These are phyloP conservation scores for Drosophila bocqueti DNA, from an alignment of 1,140 invertebrate genomes.

Conservation along the genomic window DNA sequence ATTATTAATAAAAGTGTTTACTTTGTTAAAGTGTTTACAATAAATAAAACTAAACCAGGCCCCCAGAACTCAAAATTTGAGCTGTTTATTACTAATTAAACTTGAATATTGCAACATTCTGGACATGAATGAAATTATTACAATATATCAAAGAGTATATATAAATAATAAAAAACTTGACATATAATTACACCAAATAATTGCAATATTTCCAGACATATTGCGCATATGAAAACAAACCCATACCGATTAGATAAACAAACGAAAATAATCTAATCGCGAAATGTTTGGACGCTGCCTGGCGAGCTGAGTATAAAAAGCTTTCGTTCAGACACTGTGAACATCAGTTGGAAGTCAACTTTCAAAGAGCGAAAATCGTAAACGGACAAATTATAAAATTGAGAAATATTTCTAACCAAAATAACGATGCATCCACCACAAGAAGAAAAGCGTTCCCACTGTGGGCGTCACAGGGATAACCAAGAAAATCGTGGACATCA, in stretches of 20 bases:
- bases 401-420: not conserved
- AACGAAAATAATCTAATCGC: constrained; percentile 18
- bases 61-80: too few species aligned
- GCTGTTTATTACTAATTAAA: not conserved
- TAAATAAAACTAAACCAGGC: not conserved
- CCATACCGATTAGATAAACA: constrained; percentile 2
- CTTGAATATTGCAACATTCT: not conserved
- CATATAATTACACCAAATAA: constrained; percentile 5
- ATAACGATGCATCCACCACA: constrained; percentile 8
- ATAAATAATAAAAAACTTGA: not conserved
- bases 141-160: not conserved
- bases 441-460: constrained; percentile 17
- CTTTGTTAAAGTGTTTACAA: not conserved
- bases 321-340: not conserved
- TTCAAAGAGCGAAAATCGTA: constrained; percentile 7
- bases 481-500: constrained; percentile 1
- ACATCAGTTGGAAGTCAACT: constrained; percentile 16
- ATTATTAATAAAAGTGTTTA: not conserved
- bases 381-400: not conserved
- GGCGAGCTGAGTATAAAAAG: constrained; percentile 19
- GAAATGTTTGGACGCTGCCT: not conserved
- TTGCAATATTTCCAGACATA: constrained; percentile 7
- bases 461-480: not conserved
- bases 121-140: not conserved
- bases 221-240: not conserved